Evolutionary conservation across 23 tunicate genomes (phyloP), one percentile per base, ranked within the genome.

Genomic region (Botrylloides violaceus): DNA sequence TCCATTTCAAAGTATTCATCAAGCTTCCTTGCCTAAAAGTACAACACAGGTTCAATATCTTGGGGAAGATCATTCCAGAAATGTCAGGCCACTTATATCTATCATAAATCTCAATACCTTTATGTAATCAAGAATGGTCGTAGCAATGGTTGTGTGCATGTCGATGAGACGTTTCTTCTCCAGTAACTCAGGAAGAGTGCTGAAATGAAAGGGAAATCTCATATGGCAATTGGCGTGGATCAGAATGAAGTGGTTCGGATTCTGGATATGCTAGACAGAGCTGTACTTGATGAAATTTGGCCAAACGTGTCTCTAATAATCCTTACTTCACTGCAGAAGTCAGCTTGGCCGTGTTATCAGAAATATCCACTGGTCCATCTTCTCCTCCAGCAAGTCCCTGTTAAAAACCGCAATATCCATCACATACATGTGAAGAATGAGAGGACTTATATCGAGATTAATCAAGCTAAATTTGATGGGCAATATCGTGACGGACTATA

Each of bases 121-220:
- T n/a, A 95, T 87, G 53, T 78, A 65, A 35, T 84, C 83, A 6
- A 95, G 74, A 38, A 95, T 55, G 4, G 85, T 59, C 5, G 99
- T 95, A 33, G 99, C 99, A 43, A 95, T 87, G 2, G 87, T 87
- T 21, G 99, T 95, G 61, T 95, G 99, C 85, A 89, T 89, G 70
- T 95, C 96, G 71, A 82, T 83, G 26, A 80, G 65, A 5, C 99
- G 77, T 58, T 95, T 95, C 59, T 89, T 83, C 59, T 95, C 95
- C 57, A 95, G 55, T 55, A 95, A 62, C 38, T 81, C 85, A 25
- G 99, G 99, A 30, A 95, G 70, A 7, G 85, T 76, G 33, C 81
- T 83, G 36, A 64, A 61, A 68, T 25, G 39, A 58, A 58, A 23
- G 12, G 26, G 4, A 58, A 18, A 18, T 12, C 19, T 59, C 7